Evolutionary conservation across 2,797 vertebrate species (phyloP).

Genomic region (Gastrophryne carolinensis): DNA sequence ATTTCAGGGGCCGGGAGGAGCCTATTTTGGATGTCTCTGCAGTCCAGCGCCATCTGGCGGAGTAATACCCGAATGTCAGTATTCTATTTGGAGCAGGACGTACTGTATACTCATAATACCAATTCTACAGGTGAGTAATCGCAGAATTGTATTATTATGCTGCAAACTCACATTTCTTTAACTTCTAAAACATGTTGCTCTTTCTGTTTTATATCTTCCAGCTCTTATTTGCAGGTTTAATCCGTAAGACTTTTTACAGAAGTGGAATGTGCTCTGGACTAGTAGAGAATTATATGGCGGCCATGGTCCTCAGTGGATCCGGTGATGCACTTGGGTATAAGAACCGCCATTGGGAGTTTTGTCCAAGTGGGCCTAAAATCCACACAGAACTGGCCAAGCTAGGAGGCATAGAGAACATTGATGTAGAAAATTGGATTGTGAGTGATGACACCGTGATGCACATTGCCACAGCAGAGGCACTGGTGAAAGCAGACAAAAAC

Average conservation of each 20-base stretch:
- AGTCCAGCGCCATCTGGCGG: too few species aligned
- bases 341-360: slow-evolving; percentile 71
- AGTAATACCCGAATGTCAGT: too few species aligned
- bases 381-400: slow-evolving; percentile 66
- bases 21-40: too few species aligned
- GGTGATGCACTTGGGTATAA: slow-evolving; percentile 72
- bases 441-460: slow-evolving; percentile 82
- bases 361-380: slow-evolving; percentile 61
- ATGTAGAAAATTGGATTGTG: slow-evolving; percentile 65
- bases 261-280: slow-evolving; percentile 39
- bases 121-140: too few species aligned
- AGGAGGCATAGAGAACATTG: slow-evolving; percentile 68
- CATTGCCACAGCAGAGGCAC: slow-evolving; percentile 74
- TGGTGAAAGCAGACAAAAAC: slow-evolving; percentile 59
- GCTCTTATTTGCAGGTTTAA: slow-evolving; percentile 24
- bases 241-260: not conserved
- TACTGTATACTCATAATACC: too few species aligned
- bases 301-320: slow-evolving; percentile 72
- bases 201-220: slow-evolving; percentile 1
- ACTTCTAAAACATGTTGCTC: too few species aligned
- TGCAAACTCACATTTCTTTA: too few species aligned
- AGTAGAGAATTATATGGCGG: slow-evolving; percentile 69
- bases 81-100: too few species aligned
- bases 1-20: too few species aligned
- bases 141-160: too few species aligned